phyloP scores from a whole-genome alignment of 2,797 vertebrate genomes.

The Adrianichthys oophorus region DNA sequence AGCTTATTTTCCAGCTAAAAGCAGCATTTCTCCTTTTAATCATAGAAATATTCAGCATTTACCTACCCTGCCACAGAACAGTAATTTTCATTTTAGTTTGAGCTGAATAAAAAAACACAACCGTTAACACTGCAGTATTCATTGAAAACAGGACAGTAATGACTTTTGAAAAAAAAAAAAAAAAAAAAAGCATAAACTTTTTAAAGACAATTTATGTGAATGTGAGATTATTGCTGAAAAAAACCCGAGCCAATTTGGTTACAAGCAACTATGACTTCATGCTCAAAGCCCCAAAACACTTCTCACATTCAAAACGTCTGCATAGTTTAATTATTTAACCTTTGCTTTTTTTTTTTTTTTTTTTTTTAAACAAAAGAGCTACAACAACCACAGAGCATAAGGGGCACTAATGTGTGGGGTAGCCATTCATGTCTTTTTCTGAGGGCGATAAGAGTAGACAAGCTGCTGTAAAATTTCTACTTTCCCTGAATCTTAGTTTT shows the following conservation, averaged over 20 bases:
- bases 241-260: constrained; percentile 69
- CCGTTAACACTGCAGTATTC: constrained; percentile 37
- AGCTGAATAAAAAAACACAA: constrained; percentile 11
- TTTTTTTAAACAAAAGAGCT: constrained; percentile 27
- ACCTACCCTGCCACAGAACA: constrained; percentile 71
- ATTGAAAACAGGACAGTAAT: constrained; percentile 45
- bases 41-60: constrained; percentile 63
- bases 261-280: constrained; percentile 36
- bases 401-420: constrained; percentile 20
- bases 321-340: constrained; percentile 73
- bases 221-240: constrained; percentile 54
- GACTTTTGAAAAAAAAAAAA: constrained; percentile 36
- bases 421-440: constrained; percentile 11
- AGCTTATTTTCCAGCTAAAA: constrained; percentile 67
- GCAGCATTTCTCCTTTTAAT: constrained; percentile 62
- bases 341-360: constrained; percentile 42
- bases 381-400: constrained; percentile 31
- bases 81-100: constrained; percentile 28
- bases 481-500: constrained; percentile 43
- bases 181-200: constrained; percentile 29
- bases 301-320: constrained; percentile 79
- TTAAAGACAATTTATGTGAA: constrained; percentile 33
- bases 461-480: constrained; percentile 12
- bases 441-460: constrained; percentile 13
- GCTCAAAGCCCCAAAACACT: constrained; percentile 41